Evolutionary conservation across 1,140 invertebrate genomes (phyloP).

Genomic region (Nilaparvata lugens): DNA sequence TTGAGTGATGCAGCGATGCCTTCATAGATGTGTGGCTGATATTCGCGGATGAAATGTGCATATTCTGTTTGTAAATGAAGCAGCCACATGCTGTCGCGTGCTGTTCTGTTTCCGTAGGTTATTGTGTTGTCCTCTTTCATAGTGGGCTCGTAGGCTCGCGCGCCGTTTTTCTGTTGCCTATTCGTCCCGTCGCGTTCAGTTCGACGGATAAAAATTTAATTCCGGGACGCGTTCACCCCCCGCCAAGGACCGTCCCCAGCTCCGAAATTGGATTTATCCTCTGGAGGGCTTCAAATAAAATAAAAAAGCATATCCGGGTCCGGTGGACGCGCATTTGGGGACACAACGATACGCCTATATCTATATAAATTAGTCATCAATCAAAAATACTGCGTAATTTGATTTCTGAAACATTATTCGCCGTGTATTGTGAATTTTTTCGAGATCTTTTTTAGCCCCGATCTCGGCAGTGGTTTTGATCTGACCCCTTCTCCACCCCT

Average conservation of each 20-base stretch:
- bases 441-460: background rate
- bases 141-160: background rate
- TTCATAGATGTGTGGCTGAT: no score
- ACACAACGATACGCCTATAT: conserved; percentile 4
- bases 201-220: conserved; percentile 15
- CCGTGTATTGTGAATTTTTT: conserved; percentile 19
- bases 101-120: background rate
- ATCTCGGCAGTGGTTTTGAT: conserved; percentile 1
- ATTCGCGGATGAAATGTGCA: no score
- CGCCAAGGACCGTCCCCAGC: background rate
- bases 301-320: background rate
- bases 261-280: conserved; percentile 4
- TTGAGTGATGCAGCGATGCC: no score
- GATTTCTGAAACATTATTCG: conserved; percentile 20
- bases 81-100: background rate
- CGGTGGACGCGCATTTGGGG: background rate
- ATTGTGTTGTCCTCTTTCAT: background rate
- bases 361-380: conserved; percentile 22
- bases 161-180: conserved; percentile 9
- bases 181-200: background rate
- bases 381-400: conserved; percentile 21
- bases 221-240: background rate
- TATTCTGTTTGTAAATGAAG: no score
- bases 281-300: background rate
- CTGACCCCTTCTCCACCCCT: background rate